Evolutionary conservation across 2,797 vertebrate genomes (phyloP), one percentile per base, ranked within the genome.

Genomic region (Psittacula derbiana): DNA sequence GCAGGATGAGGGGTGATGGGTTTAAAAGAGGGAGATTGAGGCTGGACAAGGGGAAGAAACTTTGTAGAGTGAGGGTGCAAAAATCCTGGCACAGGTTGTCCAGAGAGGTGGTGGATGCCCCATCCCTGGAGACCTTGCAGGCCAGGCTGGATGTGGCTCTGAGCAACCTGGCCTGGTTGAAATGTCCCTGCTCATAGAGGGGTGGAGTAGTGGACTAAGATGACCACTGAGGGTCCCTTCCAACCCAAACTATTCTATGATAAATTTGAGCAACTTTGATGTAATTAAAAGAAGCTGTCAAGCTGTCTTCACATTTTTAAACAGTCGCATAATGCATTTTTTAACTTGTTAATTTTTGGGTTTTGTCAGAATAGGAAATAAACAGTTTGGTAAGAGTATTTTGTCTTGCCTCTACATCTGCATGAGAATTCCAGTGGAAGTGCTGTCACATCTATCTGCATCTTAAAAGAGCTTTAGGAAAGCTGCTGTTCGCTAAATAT

Each of bases 281-380:
- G 31, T 55, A 20, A 3, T 12, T 30, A 3, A 12, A 40, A 66
- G 6, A 19, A 76, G 11, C 16, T 8, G 7, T 6, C 4, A 19
- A 76, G 11, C 16, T 8, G 7, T 6, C 4, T 49, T 36, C 6
- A 0, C 27, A 0, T 36, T 28, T 67, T 46, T 30, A 46, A 43
- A 50, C 10, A n/a, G 18, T 41, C 18, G 12, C 7, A 2, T 8
- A 1, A 8, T 0, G 1, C 43, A 1, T 58, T 82, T 69, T 47
- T 50, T 16, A 40, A 21, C 25, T 21, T 60, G 15, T 15, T 36
- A 7, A 7, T 7, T 16, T 46, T 66, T 40, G 16, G 2, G 2
- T 47, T 43, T 41, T 69, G n/a, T 40, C 19, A 33, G 7, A 31
- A 78, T 74, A 60, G 0, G 3, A 44, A 67, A 8, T 16, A 40